Evolutionary conservation across 1,140 invertebrate genomes (phyloP), one percentile per base, ranked within the genome.

Genomic region (Notospermus geniculatus): DNA sequence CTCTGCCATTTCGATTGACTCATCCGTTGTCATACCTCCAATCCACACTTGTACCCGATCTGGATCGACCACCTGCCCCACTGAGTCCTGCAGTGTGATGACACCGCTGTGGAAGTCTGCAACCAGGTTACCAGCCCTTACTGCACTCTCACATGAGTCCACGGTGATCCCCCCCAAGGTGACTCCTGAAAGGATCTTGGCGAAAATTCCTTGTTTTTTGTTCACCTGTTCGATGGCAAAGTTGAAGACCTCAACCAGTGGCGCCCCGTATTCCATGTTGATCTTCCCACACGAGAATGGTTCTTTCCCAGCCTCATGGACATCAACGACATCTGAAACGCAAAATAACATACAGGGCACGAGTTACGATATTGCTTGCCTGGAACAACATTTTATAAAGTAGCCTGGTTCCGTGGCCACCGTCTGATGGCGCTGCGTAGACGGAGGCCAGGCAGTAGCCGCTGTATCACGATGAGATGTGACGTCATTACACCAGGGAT

Each of bases 1-100:
- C 71, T 88, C 87, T 17, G 87, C 87, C 23, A 88, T 89, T 68
- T 90, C 86, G 1, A 90, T 80, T 0, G 88, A 88, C 11, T 90
- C 88, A 1, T 87, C 88, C 63, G 87, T 74, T 39, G 74, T 72
- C 52, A 79, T 72, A 17, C 74, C 71, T 13, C 75, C 80, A 46
- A 81, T 66, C 41, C 79, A 78, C 2, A 69, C 64, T 29, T 76
- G 68, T 60, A 79, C 71, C 15, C 65, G 52, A 2, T 54, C 43
- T 1, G 74, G 72, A 43, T 70, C 65, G 22, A 78, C 60, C 4
- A 46, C 46, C 4, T 52, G 60, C 25, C 61, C 57, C 25, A 36
- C 29, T 13, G 54, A 60, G 17, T 66, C 68, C 19, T 59, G 55
- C 13, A 75, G 54, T 32, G 66, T 67, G 28, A 72, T 63, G 25